phyloP scores from a whole-genome alignment of 2,113 vertebrate species.

The Zapornia atra region DNA sequence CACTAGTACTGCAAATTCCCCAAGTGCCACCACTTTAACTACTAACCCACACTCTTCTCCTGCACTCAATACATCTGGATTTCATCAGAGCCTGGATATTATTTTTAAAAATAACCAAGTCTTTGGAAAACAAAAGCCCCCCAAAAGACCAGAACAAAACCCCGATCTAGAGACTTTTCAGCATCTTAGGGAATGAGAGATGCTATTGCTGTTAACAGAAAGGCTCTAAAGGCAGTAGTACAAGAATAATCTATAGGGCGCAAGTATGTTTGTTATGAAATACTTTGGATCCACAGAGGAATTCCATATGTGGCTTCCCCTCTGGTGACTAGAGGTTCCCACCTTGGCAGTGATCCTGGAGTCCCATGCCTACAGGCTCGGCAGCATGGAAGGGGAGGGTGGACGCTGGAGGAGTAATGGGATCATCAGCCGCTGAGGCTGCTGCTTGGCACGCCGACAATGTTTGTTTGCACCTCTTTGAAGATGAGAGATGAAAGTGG shows the following conservation, averaged over 20 bases:
- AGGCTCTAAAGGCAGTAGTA: slow-evolving; percentile 9
- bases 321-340: slow-evolving; percentile 56
- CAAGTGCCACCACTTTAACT: neutral
- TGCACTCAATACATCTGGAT: neutral
- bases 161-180: slow-evolving; percentile 11
- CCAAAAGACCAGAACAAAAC: neutral
- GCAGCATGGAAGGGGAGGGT: slow-evolving; percentile 50
- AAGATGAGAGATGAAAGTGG: slow-evolving; percentile 89
- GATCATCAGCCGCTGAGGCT: slow-evolving; percentile 49
- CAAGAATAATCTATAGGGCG: neutral
- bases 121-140: neutral
- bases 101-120: neutral
- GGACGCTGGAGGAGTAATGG: slow-evolving; percentile 63
- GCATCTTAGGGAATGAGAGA: neutral
- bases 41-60: neutral
- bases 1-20: neutral
- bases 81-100: neutral
- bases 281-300: slow-evolving; percentile 34
- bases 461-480: slow-evolving; percentile 93
- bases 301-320: slow-evolving; percentile 57
- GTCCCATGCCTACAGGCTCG: slow-evolving; percentile 49
- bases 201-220: neutral
- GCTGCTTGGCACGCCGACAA: slow-evolving; percentile 73
- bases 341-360: slow-evolving; percentile 62
- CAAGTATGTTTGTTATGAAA: slow-evolving; percentile 44